These are phyloP conservation scores for Artemia sinica DNA, from an alignment of 2,888 invertebrate species.

Conservation along the genomic window DNA sequence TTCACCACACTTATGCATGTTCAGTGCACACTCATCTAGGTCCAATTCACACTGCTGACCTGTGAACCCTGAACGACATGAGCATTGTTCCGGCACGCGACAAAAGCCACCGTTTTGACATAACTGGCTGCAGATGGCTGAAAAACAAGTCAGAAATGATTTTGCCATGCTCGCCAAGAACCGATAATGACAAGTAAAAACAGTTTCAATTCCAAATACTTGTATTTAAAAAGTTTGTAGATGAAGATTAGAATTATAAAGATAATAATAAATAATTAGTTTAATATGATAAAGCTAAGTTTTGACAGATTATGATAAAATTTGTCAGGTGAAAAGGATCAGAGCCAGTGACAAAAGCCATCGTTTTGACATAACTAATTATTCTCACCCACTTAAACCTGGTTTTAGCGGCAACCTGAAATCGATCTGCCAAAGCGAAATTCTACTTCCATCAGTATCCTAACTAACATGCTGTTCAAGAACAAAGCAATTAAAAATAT, in stretches of 20 bases:
- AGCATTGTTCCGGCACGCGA: conserved; percentile 53
- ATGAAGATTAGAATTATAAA: conserved; percentile 16
- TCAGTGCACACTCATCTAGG: conserved; percentile 61
- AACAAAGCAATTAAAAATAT: no score
- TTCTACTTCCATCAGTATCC: no score
- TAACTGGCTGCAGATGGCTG: conserved; percentile 58
- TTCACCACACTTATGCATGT: conserved; percentile 50
- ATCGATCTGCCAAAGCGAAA: no score
- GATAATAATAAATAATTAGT: conserved; percentile 3
- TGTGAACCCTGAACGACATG: conserved; percentile 60
- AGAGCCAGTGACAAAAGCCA: no score
- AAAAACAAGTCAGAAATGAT: conserved; percentile 26
- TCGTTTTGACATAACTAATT: no score
- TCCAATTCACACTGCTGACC: conserved; percentile 69
- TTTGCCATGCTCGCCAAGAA: conserved; percentile 16
- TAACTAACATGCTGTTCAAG: no score
- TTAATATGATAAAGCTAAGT: conserved; percentile 8
- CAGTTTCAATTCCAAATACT: not conserved
- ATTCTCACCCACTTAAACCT: no score
- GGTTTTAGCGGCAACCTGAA: no score
- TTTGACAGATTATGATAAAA: no score
- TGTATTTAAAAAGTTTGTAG: not conserved
- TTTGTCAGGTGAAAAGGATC: no score
- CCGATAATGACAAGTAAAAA: conserved; percentile 6
- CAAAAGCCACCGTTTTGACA: conserved; percentile 72